phyloP scores from a whole-genome alignment of 2,888 invertebrate genomes.

The Acanthococcus lagerstroemiae region DNA sequence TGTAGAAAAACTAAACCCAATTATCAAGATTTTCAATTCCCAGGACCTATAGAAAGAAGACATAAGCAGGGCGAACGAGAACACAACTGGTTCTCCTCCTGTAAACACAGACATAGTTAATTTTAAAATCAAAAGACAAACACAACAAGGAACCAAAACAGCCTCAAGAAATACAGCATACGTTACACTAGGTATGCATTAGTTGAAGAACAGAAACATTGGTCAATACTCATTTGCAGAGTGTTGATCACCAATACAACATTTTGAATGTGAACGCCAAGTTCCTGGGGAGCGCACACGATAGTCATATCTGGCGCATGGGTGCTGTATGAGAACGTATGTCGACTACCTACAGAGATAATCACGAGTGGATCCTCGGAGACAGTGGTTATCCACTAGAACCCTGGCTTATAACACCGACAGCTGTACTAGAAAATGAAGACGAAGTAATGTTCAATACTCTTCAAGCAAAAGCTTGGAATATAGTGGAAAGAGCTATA shows the following conservation, averaged over 20 bases:
- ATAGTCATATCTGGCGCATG: slow-evolving; percentile 6
- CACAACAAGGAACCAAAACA: too few species aligned
- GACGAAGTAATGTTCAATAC: slow-evolving; percentile 12
- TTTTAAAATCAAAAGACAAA: too few species aligned
- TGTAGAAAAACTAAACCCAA: too few species aligned
- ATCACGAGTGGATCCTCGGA: neutral
- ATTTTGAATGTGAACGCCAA: slow-evolving; percentile 4
- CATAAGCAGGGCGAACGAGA: too few species aligned
- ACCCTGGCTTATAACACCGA: slow-evolving; percentile 3
- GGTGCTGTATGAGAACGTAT: neutral
- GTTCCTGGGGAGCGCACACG: neutral
- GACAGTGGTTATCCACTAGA: slow-evolving; percentile 18
- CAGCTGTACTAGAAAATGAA: neutral
- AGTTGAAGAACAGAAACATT: too few species aligned
- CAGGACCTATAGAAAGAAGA: too few species aligned
- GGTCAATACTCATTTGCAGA: too few species aligned
- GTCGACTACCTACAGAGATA: slow-evolving; percentile 1
- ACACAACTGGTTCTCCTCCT: too few species aligned
- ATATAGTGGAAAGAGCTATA: slow-evolving; percentile 10
- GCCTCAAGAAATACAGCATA: too few species aligned
- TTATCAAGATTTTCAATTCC: too few species aligned
- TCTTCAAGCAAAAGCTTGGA: neutral
- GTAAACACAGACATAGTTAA: too few species aligned
- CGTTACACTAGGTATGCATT: too few species aligned
- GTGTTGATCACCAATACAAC: slow-evolving; percentile 1